Base-by-base conservation (phyloP, 2,113 vertebrate species). In the Herpetotheres cachinnans region DNA sequence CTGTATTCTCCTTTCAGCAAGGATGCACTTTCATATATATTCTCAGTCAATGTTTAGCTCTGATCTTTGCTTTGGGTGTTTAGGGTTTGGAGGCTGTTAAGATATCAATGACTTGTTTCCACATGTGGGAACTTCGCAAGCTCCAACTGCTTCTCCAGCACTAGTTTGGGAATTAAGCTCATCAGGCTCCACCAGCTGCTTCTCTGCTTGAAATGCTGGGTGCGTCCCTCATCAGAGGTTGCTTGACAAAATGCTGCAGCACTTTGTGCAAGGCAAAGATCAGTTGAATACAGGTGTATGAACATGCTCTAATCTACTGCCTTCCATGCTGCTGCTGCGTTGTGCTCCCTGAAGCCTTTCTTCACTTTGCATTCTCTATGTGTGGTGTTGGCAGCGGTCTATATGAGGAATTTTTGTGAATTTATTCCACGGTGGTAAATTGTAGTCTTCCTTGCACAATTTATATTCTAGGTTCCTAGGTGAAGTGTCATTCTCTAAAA, bases 141-240 rank as follows among this genome's bases (percentile, higher is more conserved):
- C 66, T 72, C 49, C 38, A 65, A 3, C n/a, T 8, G 26, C 54
- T 82, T 90, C 59, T 85, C 58, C 81, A 66, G 70, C 9, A 7
- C 40, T 49, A 32, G 10, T 38, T 46, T 46, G 58, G 58, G 62
- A 59, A 66, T 61, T 42, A 38, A 36, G 18, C 54, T 82, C 12
- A 5, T 25, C 12, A 13, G 26, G 34, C 30, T 79, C 29, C 24
- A 38, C 44, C 13, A 9, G 34, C 54, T 55, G 70, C 59, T 87
- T 9, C 38, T 86, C 44, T 21, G 19, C 50, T 59, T 1, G 1
- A 32, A 59, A 27, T 27, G 7, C 21, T 3, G 0, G 1, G 1
- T 13, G 20, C 19, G n/a, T 61, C 70, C 40, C 20, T 55, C 21
- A 17, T 38, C 32, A 27, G 32, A 80, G n/a, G 27, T 15, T 24